These are phyloP conservation scores for Chunga burmeisteri DNA, from an alignment of 2,113 vertebrate genomes.

Conservation along the genomic window DNA sequence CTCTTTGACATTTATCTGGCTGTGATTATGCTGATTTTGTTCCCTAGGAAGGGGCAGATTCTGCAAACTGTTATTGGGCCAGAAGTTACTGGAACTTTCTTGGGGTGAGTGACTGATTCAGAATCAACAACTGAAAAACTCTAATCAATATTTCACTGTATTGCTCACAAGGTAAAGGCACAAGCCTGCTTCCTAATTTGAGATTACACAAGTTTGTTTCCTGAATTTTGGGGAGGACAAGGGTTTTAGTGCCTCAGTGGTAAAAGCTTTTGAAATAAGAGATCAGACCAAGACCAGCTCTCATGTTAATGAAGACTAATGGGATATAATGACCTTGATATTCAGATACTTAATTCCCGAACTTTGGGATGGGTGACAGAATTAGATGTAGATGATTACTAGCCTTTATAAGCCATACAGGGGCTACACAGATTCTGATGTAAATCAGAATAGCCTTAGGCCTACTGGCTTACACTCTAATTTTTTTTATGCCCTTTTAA, in stretches of 20 bases:
- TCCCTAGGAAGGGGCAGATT: conserved; percentile 25
- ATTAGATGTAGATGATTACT: not conserved
- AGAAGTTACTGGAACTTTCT: conserved; percentile 27
- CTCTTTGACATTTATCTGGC: conserved; percentile 45
- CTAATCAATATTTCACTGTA: not conserved
- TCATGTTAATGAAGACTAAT: not conserved
- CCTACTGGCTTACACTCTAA: not conserved
- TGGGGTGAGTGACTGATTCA: not conserved
- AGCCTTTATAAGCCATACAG: not conserved
- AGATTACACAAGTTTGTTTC: not conserved
- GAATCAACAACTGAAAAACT: not conserved
- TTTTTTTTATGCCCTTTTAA: not conserved
- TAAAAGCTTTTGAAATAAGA: not conserved
- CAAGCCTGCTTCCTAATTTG: not conserved
- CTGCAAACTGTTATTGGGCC: not conserved
- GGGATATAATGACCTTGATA: not conserved
- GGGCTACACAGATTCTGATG: not conserved
- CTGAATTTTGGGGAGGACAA: not conserved
- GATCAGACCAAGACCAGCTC: not conserved
- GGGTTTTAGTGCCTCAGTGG: not conserved
- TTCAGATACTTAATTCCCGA: not conserved
- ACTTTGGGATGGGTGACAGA: not conserved
- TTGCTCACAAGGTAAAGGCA: not conserved
- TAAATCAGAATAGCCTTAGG: not conserved
- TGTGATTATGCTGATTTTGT: not conserved